Base-by-base conservation (phyloP, 2,888 invertebrate genomes). In the Acanthococcus lagerstroemiae region DNA sequence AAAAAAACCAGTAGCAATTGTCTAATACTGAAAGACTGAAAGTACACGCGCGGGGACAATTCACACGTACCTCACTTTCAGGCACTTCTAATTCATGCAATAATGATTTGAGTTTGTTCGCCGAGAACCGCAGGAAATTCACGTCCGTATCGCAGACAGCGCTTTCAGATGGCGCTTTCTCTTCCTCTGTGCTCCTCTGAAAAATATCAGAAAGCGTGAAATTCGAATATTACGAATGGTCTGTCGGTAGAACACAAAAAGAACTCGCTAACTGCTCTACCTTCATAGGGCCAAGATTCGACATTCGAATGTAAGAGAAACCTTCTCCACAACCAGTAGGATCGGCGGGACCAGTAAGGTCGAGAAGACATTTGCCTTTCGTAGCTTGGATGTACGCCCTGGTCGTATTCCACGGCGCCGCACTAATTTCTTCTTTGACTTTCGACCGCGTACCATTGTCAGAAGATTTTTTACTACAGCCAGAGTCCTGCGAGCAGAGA, bases 331-430 rank as follows among this genome's bases (percentile, higher is more conserved):
- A 95, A 0, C 97, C 92, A 0, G 92, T 92, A 0, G 92, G 92
- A 80, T 86, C 97, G 0, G 91, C 96, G 0, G 96, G 95, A 5
- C 99, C 97, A 0, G 91, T 92, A 57, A 99, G 79, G 75, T 97
- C 95, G 7, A 99, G 81, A 65, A 99, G 79, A 75, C 99, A 99
- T 76, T 97, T 97, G 60, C 95, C 95, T 71, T 95, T 91, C 89
- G 95, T 94, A 0, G 99, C 96, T 74, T 95, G 91, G 69, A 99
- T 93, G 76, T 95, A 99, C 0, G 99, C 96, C 56, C 96, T 82
- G 0, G 97, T 97, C 0, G 97, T 99, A 77, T 97, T 97, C 99
- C 99, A 99, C 0, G 99, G 99, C 0, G 99, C 99, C 4, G 95
- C 93, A 80, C 95, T 95, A 0, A 89, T 87, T 82, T 99, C 99